phyloP scores from a whole-genome alignment of 1,140 invertebrate genomes.

The Pseudomyrmex dendroicus region DNA sequence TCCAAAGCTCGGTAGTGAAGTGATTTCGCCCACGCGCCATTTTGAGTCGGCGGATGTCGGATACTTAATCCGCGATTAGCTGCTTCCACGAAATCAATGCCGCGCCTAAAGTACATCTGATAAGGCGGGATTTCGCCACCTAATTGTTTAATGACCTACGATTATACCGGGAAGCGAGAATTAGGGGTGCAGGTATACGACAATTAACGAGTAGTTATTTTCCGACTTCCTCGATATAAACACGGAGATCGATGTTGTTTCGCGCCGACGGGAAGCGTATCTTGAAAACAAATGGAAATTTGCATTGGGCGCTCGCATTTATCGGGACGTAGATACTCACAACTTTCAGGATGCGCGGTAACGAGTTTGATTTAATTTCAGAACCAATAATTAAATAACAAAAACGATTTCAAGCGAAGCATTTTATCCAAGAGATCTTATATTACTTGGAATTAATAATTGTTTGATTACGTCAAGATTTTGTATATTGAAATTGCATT shows the following conservation, averaged over 20 bases:
- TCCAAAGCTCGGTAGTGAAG: conserved; percentile 38
- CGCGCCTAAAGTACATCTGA: conserved; percentile 57
- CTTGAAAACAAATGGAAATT: neutral
- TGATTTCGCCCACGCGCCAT: conserved; percentile 63
- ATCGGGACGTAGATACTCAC: neutral
- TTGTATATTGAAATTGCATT: neutral
- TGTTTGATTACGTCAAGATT: neutral
- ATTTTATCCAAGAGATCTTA: neutral
- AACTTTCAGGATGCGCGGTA: neutral
- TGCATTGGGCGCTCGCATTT: conserved; percentile 4
- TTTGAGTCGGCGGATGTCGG: conserved; percentile 35
- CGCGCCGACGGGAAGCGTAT: neutral
- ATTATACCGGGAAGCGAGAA: conserved; percentile 29
- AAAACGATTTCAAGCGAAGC: neutral
- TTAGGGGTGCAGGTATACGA: conserved; percentile 25
- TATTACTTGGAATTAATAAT: neutral
- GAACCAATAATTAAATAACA: conserved; percentile 2
- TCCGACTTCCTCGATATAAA: conserved; percentile 46
- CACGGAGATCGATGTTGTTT: conserved; percentile 12
- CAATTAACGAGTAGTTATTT: conserved; percentile 29
- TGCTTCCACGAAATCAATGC: conserved; percentile 61
- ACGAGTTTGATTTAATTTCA: neutral
- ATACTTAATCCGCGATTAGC: conserved; percentile 67
- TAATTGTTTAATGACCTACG: conserved; percentile 67
- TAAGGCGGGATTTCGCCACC: conserved; percentile 49